A percentile compares a stretch with the other conserved stretches of the same genome.
phyloP scores from a whole-genome alignment of 2,888 invertebrate species.

The Ormyrus rosae region DNA sequence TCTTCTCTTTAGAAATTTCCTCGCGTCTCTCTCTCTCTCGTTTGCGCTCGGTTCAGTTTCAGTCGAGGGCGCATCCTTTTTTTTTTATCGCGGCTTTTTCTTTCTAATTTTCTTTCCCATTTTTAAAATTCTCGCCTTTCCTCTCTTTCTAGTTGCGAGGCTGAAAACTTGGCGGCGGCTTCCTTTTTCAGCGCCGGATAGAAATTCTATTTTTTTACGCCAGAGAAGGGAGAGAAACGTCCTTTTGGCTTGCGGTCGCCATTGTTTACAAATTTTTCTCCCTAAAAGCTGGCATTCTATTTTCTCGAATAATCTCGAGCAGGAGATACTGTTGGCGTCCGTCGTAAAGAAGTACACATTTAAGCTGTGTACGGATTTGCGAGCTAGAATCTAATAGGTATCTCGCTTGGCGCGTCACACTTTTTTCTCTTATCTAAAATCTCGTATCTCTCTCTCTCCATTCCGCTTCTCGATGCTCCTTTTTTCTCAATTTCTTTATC shows the following conservation, averaged over 20 bases:
- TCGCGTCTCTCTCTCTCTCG: constrained; percentile 8
- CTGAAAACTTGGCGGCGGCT: not conserved
- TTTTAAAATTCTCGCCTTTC: not conserved
- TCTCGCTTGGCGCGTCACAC: not conserved
- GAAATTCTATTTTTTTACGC: not conserved
- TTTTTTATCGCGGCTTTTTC: not conserved
- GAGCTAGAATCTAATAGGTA: constrained; percentile 11
- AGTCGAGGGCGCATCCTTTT: not conserved
- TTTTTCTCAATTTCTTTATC: constrained; percentile 22
- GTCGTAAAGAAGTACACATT: too few species aligned
- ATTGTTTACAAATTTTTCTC: too few species aligned
- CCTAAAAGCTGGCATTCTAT: too few species aligned
- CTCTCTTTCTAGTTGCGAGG: not conserved
- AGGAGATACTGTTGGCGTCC: too few species aligned
- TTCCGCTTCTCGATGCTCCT: not conserved
- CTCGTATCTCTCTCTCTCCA: constrained; percentile 4
- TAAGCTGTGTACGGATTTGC: not conserved
- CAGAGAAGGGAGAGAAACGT: too few species aligned
- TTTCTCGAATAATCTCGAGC: too few species aligned
- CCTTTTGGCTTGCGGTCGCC: too few species aligned
- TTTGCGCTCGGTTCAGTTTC: not conserved
- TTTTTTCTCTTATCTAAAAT: constrained; percentile 11
- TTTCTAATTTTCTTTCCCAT: not conserved
- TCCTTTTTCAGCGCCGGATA: not conserved
- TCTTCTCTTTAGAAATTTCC: constrained; percentile 14